phyloP scores from a whole-genome alignment of 2,888 invertebrate species.

The Spilosoma lubricipeda region DNA sequence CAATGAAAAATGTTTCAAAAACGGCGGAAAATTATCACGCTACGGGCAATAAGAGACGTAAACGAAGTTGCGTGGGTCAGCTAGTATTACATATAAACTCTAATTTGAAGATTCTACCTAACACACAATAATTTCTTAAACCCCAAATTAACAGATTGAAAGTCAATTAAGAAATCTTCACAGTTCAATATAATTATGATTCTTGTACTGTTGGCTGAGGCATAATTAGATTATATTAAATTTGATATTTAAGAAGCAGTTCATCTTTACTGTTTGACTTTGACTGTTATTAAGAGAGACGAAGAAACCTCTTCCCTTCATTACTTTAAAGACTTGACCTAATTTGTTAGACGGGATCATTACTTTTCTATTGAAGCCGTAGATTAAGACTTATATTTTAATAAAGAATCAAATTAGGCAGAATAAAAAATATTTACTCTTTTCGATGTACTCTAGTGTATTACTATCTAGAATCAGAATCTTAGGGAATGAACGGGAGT shows the following conservation, averaged over 20 bases:
- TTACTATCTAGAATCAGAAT: no score
- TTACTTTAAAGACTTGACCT: constrained; percentile 3
- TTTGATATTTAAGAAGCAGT: not conserved
- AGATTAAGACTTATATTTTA: not conserved
- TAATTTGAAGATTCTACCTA: no score
- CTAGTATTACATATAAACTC: no score
- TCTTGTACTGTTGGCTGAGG: not conserved
- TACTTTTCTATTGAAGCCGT: not conserved
- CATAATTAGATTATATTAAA: not conserved
- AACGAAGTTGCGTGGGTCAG: no score
- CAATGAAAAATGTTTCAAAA: no score
- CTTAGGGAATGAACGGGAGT: no score
- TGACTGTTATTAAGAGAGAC: not conserved
- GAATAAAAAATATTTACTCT: not conserved
- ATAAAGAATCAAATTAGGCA: not conserved
- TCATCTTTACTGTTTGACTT: not conserved
- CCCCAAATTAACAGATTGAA: not conserved
- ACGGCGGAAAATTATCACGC: no score
- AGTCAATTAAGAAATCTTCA: no score
- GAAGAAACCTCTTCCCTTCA: not conserved
- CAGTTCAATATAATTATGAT: not conserved
- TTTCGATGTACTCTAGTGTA: not conserved
- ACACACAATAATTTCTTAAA: not conserved
- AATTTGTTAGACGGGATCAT: constrained; percentile 1
- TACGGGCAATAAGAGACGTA: no score